These are phyloP conservation scores for Archaeoteleia sp. DNA, from an alignment of 2,888 invertebrate species.

Conservation along the genomic window DNA sequence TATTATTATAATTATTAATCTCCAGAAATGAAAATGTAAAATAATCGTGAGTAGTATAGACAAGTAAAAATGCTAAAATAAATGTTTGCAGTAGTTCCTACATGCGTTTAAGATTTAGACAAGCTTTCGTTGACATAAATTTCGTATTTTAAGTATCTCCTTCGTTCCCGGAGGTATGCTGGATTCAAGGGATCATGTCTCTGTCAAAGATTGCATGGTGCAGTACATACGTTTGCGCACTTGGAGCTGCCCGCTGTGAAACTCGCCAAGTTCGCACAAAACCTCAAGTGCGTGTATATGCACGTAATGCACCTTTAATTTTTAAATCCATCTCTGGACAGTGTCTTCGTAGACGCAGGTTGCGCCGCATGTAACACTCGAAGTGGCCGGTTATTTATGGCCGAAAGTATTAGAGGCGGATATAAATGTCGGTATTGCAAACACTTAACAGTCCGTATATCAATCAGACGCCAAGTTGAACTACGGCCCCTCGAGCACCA, in stretches of 20 bases:
- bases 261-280: constrained; percentile 26
- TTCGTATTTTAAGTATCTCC: constrained; percentile 45
- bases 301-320: constrained; percentile 40
- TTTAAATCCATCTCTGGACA: constrained; percentile 47
- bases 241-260: constrained; percentile 33
- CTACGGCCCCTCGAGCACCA: constrained; percentile 59
- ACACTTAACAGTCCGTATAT: constrained; percentile 75
- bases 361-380: constrained; percentile 50
- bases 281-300: constrained; percentile 37
- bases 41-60: too few relatives aligned
- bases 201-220: constrained; percentile 26
- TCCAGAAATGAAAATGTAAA: too few relatives aligned
- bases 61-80: too few relatives aligned
- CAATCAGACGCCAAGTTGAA: constrained; percentile 71
- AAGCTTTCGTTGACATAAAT: neutral
- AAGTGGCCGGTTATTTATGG: constrained; percentile 72
- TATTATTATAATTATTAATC: too few relatives aligned
- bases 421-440: constrained; percentile 74
- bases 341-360: constrained; percentile 51
- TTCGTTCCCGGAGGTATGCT: constrained; percentile 15
- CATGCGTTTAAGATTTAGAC: too few relatives aligned
- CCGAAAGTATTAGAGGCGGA: constrained; percentile 71
- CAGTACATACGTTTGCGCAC: constrained; percentile 25
- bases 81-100: too few relatives aligned
- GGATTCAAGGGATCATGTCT: constrained; percentile 22